Evolutionary conservation across 2,113 vertebrate species (phyloP).

Genomic region (Sinocyclocheilus rhinocerous): DNA sequence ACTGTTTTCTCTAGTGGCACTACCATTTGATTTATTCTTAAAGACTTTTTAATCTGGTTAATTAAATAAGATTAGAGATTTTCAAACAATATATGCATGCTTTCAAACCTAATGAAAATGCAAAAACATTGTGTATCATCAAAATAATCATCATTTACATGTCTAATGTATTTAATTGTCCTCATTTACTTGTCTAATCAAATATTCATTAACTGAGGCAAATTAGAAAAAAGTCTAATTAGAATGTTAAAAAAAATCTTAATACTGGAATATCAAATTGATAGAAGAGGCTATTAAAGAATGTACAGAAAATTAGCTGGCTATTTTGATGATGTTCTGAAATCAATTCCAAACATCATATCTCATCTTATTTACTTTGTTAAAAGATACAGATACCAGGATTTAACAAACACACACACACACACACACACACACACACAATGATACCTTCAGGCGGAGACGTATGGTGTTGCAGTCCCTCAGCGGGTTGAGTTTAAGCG

Average conservation of each 20-base stretch:
- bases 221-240: neutral
- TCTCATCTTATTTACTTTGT: neutral
- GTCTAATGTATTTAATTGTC: neutral
- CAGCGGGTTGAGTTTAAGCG: conserved; percentile 92
- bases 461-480: conserved; percentile 91
- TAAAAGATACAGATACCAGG: neutral
- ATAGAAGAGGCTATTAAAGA: neutral
- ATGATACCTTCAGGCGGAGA: conserved; percentile 88
- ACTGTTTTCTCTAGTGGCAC: neutral
- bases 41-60: neutral
- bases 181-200: neutral
- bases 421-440: neutral
- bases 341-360: neutral
- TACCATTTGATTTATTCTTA: neutral
- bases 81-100: neutral
- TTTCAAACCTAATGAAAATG: neutral
- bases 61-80: neutral
- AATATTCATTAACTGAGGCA: conserved; percentile 21
- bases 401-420: neutral
- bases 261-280: neutral
- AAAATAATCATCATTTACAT: neutral
- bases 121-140: neutral
- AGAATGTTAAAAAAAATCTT: neutral
- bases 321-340: neutral
- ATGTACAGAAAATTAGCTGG: neutral